Evolutionary conservation across 2,888 invertebrate genomes (phyloP).

Genomic region (Pachydiplax longipennis): DNA sequence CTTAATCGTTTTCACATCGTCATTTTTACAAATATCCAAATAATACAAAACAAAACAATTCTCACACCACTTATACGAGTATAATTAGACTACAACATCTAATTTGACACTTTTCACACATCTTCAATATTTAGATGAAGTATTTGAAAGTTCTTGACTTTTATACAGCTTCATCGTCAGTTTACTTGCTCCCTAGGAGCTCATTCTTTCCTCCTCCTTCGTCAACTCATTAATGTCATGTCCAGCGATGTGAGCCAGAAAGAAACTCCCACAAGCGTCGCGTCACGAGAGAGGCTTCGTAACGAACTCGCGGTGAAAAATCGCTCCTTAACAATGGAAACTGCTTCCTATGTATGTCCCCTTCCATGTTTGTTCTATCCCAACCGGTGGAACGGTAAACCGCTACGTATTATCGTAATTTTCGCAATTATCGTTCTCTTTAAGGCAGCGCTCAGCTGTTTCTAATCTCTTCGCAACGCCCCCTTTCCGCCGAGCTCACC

Average conservation of each 20-base stretch:
- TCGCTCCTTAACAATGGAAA: not conserved
- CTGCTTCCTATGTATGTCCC: not conserved
- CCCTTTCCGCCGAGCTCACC: not conserved
- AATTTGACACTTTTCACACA: no score
- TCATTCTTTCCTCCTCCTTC: not conserved
- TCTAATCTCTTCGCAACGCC: not conserved
- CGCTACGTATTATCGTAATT: slow-evolving; percentile 6
- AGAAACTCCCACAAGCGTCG: not conserved
- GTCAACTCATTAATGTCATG: slow-evolving; percentile 1
- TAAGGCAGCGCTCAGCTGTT: not conserved
- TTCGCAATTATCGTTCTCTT: not conserved
- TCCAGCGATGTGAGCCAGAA: not conserved
- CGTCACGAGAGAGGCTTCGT: not conserved
- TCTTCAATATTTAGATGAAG: no score
- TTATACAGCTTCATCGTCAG: not conserved
- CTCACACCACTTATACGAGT: no score
- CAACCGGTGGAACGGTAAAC: slow-evolving; percentile 8
- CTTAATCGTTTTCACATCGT: no score
- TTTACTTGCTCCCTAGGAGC: not conserved
- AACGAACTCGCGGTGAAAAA: slow-evolving; percentile 22
- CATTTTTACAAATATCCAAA: no score
- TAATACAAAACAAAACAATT: no score
- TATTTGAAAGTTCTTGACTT: no score
- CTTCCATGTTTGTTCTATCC: not conserved
- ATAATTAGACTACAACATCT: no score